Evolutionary conservation across 2,113 vertebrate species (phyloP), one percentile per base, ranked within the genome.

Genomic region (Pelobates fuscus): DNA sequence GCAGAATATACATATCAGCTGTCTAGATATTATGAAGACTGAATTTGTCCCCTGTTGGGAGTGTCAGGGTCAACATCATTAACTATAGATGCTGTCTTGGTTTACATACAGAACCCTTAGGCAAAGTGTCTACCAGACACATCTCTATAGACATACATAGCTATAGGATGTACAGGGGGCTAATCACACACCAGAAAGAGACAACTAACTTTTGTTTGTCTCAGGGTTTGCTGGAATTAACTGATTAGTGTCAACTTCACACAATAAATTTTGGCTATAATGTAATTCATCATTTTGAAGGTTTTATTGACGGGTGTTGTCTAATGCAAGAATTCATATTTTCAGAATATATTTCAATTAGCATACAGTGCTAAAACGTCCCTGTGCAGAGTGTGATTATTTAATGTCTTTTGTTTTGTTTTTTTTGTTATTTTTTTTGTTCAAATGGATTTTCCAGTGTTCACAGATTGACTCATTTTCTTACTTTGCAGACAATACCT

Each of bases 11-110:
- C 95, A 94, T 96, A 96, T 99, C 95, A 97, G 94, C 92, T 95
- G 93, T 93, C 89, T 86, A 90, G 92, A 93, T 94, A 92, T 95
- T 96, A 95, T 94, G 94, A 95, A 93, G 90, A 91, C 92, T 96
- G 94, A 97, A 96, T 95, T 92, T 92, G 93, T 88, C 94, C 91
- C 92, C 94, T 97, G 92, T 93, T 94, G 95, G 91, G 92, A 91
- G 95, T 95, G 93, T 94, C 93, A 92, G 94, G 95, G 96, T 98
- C 96, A 98, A 94, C 94, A 93, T 96, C 95, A 97, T 98, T 98
- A 99, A 94, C 94, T 94, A 88, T 87, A 89, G 87, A 93, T 89
- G 86, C 87, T 92, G 88, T 91, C 81, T 88, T 74, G 54, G 86
- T 91, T 91, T 89, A 87, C 84, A 86, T 87, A 88, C 91, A 92